Conservation (phyloP, 2,113 vertebrate genomes). For the Callocephalon fimbriatum region DNA sequence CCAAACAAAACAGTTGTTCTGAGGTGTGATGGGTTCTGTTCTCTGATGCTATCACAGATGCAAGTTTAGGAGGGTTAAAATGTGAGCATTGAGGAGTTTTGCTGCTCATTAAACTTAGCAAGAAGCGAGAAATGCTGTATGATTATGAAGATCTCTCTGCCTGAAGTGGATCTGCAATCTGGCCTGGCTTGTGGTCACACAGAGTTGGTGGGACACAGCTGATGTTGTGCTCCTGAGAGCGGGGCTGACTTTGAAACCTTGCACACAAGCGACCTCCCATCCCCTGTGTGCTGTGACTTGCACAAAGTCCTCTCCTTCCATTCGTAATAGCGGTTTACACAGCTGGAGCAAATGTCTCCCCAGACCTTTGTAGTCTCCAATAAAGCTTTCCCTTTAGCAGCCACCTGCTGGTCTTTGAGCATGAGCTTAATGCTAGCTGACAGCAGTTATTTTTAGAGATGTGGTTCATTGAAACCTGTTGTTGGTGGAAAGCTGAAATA, state of each 20-base stretch:
- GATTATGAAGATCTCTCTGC: background rate
- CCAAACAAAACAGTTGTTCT: background rate
- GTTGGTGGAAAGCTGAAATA: slow-evolving; percentile 58
- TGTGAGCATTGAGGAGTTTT: background rate
- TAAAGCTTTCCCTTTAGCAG: slow-evolving; percentile 52
- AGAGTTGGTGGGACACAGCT: background rate
- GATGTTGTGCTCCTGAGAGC: background rate
- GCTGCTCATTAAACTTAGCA: background rate
- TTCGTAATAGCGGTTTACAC: background rate
- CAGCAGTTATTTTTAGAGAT: slow-evolving; percentile 66
- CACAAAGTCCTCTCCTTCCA: background rate
- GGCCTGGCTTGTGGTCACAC: background rate
- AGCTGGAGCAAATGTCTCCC: slow-evolving; percentile 44
- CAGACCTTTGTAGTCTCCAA: slow-evolving; percentile 48
- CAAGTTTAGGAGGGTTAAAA: background rate
- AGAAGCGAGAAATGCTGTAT: background rate
- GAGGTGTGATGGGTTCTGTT: background rate
- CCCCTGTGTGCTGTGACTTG: background rate
- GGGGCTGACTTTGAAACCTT: background rate
- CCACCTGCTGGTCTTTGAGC: slow-evolving; percentile 60
- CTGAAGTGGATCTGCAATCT: background rate
- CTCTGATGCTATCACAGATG: background rate
- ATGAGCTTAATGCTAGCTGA: slow-evolving; percentile 54
- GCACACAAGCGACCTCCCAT: background rate
- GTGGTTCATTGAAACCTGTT: slow-evolving; percentile 67